These are phyloP conservation scores for Rhinoraja longicauda DNA, from an alignment of 2,797 vertebrate genomes.

Conservation along the genomic window DNA sequence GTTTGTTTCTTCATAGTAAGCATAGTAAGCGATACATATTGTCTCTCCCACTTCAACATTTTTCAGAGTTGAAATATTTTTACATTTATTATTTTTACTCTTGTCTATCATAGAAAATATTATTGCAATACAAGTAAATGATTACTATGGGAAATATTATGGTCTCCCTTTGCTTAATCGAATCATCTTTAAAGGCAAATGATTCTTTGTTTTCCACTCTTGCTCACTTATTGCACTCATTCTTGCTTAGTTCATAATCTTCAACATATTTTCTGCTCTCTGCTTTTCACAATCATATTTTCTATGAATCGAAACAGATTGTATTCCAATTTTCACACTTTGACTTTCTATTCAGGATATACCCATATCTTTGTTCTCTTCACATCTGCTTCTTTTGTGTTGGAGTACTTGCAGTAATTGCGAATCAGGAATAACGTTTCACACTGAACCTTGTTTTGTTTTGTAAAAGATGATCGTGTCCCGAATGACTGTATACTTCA, in stretches of 20 bases:
- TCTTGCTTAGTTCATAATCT: background rate
- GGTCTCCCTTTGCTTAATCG: background rate
- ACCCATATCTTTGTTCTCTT: background rate
- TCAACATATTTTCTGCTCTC: background rate
- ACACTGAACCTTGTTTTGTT: conserved; percentile 3
- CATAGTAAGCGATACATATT: background rate
- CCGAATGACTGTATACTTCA: conserved; percentile 80
- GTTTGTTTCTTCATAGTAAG: background rate
- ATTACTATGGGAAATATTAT: background rate
- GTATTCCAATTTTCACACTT: background rate
- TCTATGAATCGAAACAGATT: background rate
- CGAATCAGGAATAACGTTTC: background rate
- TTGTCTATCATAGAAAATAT: background rate
- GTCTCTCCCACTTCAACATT: background rate
- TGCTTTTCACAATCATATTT: background rate
- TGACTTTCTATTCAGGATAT: background rate
- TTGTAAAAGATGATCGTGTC: conserved; percentile 81
- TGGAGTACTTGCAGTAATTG: background rate
- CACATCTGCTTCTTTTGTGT: background rate
- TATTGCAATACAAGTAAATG: background rate
- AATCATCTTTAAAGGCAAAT: background rate
- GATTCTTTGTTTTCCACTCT: background rate
- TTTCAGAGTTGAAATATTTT: background rate
- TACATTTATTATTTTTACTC: background rate
- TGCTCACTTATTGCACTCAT: background rate